These are phyloP conservation scores for Drosophila sucinea DNA, from an alignment of 1,140 invertebrate genomes.

Conservation along the genomic window DNA sequence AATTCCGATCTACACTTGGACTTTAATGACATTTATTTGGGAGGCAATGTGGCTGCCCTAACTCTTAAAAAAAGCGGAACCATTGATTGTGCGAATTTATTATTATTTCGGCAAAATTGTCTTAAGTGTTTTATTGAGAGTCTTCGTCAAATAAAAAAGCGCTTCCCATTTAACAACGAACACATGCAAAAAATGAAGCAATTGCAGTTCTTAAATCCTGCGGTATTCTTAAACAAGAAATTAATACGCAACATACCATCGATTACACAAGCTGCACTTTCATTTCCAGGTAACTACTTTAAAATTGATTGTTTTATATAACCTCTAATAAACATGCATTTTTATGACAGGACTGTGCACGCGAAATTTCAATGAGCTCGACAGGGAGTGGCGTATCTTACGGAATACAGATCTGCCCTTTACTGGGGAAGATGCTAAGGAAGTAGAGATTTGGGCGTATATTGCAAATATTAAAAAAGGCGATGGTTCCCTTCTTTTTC, in stretches of 20 bases:
- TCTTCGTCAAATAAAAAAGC: not conserved
- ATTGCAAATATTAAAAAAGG: not conserved
- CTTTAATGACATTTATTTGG: slow-evolving; percentile 2
- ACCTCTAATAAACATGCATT: slow-evolving; percentile 2
- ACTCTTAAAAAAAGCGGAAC: not conserved
- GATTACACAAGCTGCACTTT: not conserved
- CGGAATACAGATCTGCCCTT: slow-evolving; percentile 5
- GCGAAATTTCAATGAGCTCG: not conserved
- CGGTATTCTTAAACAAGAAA: slow-evolving; percentile 1
- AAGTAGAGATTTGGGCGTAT: slow-evolving; percentile 5
- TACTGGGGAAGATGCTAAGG: not conserved
- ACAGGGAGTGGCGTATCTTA: slow-evolving; percentile 5
- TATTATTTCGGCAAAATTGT: slow-evolving; percentile 2
- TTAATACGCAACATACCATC: slow-evolving; percentile 1
- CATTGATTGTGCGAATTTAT: slow-evolving; percentile 2
- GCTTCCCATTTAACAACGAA: slow-evolving; percentile 1
- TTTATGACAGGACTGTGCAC: not conserved
- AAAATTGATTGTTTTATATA: slow-evolving; percentile 1
- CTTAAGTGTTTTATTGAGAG: slow-evolving; percentile 1
- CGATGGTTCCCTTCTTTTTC: no score
- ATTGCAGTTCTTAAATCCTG: slow-evolving; percentile 5
- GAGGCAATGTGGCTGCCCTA: slow-evolving; percentile 1
- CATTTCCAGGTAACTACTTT: slow-evolving; percentile 1
- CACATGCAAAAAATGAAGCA: slow-evolving; percentile 2
- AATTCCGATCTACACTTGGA: not conserved